phyloP scores from a whole-genome alignment of 2,797 vertebrate species.

The Emys orbicularis region DNA sequence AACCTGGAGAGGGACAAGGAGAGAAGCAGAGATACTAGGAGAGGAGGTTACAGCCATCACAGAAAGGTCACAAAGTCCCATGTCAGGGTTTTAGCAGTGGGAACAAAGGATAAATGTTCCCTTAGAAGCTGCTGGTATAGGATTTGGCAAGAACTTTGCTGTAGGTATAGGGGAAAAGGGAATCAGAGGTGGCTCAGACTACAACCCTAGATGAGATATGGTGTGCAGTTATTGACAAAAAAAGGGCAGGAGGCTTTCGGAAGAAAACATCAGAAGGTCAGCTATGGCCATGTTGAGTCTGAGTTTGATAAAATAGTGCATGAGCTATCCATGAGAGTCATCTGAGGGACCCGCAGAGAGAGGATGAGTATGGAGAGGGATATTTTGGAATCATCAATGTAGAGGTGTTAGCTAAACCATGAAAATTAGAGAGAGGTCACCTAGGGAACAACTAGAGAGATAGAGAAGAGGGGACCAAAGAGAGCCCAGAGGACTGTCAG shows the following conservation, averaged over 20 bases:
- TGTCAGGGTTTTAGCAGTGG: neutral
- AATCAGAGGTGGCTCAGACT: neutral
- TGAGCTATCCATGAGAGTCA: neutral
- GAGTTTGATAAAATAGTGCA: neutral
- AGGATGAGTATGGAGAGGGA: too few species aligned
- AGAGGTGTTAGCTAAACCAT: neutral
- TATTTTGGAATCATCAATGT: neutral
- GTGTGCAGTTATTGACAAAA: neutral
- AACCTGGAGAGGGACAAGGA: neutral
- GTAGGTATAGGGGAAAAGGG: neutral
- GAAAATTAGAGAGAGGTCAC: neutral
- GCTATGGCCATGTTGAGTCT: neutral
- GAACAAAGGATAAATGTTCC: neutral
- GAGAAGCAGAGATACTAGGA: neutral
- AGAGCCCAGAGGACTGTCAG: too few species aligned
- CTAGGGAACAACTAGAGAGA: neutral
- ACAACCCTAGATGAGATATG: neutral
- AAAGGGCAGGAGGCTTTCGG: neutral
- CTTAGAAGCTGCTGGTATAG: neutral
- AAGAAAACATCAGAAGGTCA: neutral
- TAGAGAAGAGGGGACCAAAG: too few species aligned
- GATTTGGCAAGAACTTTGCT: neutral
- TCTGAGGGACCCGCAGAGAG: neutral
- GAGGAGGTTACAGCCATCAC: neutral
- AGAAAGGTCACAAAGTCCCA: neutral